Base-by-base conservation (phyloP, 2,797 vertebrate species). In the Thalassophryne amazonica region DNA sequence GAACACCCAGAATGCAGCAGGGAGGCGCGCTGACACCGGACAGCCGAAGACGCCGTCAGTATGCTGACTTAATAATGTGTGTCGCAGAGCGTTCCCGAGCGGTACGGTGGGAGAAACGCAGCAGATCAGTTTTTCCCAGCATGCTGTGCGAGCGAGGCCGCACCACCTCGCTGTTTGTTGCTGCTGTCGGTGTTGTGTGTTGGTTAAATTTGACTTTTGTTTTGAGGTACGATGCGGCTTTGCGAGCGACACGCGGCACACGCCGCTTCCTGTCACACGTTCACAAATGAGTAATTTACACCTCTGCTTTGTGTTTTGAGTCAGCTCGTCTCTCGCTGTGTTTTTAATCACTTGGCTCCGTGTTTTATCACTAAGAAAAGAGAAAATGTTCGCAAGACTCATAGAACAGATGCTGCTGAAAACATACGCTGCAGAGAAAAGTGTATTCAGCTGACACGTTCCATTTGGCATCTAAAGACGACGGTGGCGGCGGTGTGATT, bases 1-100 rank as follows among this genome's bases (percentile, higher is more conserved):
- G 59, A 80, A 78, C 68, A 57, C 76, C 60, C 72, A 71, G 68
- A 80, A 60, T 55, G 62, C 71, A 69, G 33, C 27, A 2, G 54
- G 14, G 22, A 6, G 29, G 31, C 10, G 19, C 7, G 18, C 25
- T 33, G 24, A 13, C n/a, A 31, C 27, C 13, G 7, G 39, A 38
- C 10, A n/a, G n/a, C n/a, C 19, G 0, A 33, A 40, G 14, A 52
- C 13, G 20, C 13, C 4, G 22, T 30, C 17, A 21, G 14, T 17
- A 21, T 28, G 38, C 39, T 34, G 14, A 32, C 27, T 8, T 22
- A 33, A 39, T 10, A 15, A 54, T 32, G 33, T 58, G 12, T 55
- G 7, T 22, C 22, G 5, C 4, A 2, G 62, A 56, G 50, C 39
- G 27, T 48, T 43, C 17, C 57, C 6, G 10, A 27, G 30, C 11